Evolutionary conservation across 1,140 invertebrate species (phyloP).

Genomic region (Drosophila willistoni): DNA sequence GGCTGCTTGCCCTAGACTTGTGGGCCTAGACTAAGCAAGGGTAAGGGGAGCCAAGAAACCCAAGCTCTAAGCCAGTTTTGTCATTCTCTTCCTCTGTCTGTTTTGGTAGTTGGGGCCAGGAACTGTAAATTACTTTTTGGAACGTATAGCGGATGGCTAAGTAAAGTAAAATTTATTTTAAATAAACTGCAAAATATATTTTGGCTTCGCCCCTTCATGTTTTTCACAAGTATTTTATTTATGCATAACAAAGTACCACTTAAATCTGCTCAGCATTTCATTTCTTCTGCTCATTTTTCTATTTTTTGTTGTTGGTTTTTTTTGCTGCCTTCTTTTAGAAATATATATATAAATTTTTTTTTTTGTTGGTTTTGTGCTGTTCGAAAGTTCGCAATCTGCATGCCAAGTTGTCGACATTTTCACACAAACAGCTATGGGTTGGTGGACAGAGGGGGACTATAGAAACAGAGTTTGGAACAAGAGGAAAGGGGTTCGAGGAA

Average conservation of each 20-base stretch:
- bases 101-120: slow-evolving; percentile 39
- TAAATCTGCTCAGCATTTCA: slow-evolving; percentile 74
- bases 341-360: slow-evolving; percentile 10
- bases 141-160: slow-evolving; percentile 41
- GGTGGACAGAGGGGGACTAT: slow-evolving; percentile 31
- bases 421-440: slow-evolving; percentile 62
- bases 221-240: slow-evolving; percentile 75
- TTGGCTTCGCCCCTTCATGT: slow-evolving; percentile 58
- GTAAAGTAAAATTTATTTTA: slow-evolving; percentile 81
- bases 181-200: slow-evolving; percentile 73
- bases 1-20: slow-evolving; percentile 69
- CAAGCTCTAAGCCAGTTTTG: slow-evolving; percentile 18
- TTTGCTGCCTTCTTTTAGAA: background rate
- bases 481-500: slow-evolving; percentile 26
- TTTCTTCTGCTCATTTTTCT: slow-evolving; percentile 10
- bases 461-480: background rate
- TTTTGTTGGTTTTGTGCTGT: slow-evolving; percentile 54
- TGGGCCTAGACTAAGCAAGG: slow-evolving; percentile 44
- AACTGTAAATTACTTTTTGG: slow-evolving; percentile 70
- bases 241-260: slow-evolving; percentile 81
- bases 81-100: background rate
- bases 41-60: background rate
- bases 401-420: slow-evolving; percentile 81
- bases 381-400: slow-evolving; percentile 80
- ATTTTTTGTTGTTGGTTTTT: slow-evolving; percentile 21